Evolutionary conservation across 2,797 vertebrate species (phyloP).

Genomic region (Sebastes cheni): DNA sequence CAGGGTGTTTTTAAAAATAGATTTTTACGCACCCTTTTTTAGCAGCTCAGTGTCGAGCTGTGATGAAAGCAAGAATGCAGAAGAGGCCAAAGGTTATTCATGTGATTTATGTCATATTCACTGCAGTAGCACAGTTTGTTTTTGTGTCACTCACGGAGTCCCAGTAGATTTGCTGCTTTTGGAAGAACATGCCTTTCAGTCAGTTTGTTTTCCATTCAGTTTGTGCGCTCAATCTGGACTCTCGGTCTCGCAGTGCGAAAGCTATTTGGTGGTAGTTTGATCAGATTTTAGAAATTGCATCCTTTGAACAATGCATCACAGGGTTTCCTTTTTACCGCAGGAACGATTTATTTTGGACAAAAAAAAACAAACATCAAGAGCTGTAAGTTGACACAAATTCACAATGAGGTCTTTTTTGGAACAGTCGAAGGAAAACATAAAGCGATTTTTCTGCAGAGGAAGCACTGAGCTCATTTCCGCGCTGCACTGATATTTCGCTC

Average conservation of each 20-base stretch:
- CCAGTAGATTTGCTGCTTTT: slow-evolving; percentile 11
- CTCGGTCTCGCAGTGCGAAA: background rate
- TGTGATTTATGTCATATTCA: slow-evolving; percentile 48
- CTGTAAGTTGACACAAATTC: slow-evolving; percentile 28
- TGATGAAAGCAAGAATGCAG: slow-evolving; percentile 57
- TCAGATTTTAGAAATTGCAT: slow-evolving; percentile 46
- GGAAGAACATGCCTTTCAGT: background rate
- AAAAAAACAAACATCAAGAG: slow-evolving; percentile 30
- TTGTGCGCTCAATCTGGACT: background rate
- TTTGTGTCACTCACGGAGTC: background rate
- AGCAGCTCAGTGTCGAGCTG: slow-evolving; percentile 50
- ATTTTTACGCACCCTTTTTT: slow-evolving; percentile 63
- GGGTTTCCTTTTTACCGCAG: slow-evolving; percentile 22
- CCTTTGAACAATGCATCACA: slow-evolving; percentile 17
- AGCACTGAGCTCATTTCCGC: slow-evolving; percentile 75
- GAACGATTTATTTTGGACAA: background rate
- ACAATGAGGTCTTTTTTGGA: slow-evolving; percentile 49
- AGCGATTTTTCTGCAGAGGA: slow-evolving; percentile 59
- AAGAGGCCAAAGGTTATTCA: slow-evolving; percentile 33
- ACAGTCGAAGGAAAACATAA: slow-evolving; percentile 34
- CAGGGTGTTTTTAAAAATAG: slow-evolving; percentile 71
- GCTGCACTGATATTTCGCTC: slow-evolving; percentile 48
- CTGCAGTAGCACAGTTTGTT: slow-evolving; percentile 21
- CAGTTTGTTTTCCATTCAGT: slow-evolving; percentile 5
- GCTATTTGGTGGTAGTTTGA: slow-evolving; percentile 13